Base-by-base conservation (phyloP, 2,888 invertebrate genomes). In the Anthophora plumipes region DNA sequence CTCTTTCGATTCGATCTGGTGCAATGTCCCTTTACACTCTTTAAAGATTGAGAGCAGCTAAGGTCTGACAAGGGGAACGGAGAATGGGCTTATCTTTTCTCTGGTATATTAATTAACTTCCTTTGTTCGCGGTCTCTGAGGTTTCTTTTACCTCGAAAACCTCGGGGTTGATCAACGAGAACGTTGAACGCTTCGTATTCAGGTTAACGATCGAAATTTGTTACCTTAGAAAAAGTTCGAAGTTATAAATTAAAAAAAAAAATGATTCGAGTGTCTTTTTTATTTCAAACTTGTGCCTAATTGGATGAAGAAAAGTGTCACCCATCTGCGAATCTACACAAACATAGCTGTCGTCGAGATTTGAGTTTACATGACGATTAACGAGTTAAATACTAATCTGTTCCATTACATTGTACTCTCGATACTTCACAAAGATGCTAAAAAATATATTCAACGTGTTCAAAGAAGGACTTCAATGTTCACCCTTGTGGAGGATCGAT, bases 61-160 rank as follows among this genome's bases (percentile, higher is more conserved):
- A 37, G 71, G 54, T 48, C 22, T 25, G 37, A 59, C 50, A 66
- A 71, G 71, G 63, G 59, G 67, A 54, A 66, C 59, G 67, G 61
- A 71, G 43, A 25, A 57, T 22, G 63, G 55, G 61, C 82, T 82
- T 81, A 67, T 86, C 88, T 81, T n/a, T n/a, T 52, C 60, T 75
- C 52, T 72, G 68, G 61, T 87, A 77, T 83, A 87, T 88, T 88
- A 88, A 88, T 88, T 87, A 86, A 82, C 74, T 80, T 88, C 77
- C 83, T 88, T 88, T 88, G 85, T 88, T 61, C 74, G 70, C 25
- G n/a, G 25, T 59, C 37, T 11, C 41, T 41, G 46, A 66, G 31
- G 7, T 9, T 20, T 57, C 54, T 39, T 41, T 70, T 50, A 54
- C 67, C 20, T 48, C 31, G 48, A 22, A 59, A 25, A 20, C 43